Evolutionary conservation across 2,113 vertebrate genomes (phyloP).

Genomic region (Coracopsis vasa): DNA sequence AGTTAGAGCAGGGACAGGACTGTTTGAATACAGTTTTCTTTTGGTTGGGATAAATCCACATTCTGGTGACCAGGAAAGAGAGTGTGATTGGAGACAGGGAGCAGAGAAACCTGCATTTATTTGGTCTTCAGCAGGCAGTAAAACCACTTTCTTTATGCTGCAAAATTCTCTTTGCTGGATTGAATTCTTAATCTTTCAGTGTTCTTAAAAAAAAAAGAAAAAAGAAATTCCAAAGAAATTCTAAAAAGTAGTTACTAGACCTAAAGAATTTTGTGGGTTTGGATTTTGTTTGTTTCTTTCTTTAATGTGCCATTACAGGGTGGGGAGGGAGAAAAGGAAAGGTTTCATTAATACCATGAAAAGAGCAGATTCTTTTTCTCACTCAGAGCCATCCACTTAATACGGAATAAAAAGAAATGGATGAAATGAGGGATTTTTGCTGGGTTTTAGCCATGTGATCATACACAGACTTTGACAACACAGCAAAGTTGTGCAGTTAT

Average conservation of each 20-base stretch:
- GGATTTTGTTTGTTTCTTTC: neutral
- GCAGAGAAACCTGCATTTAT: accelerated
- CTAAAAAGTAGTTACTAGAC: neutral
- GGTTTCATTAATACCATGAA: neutral
- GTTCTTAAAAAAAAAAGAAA: neutral
- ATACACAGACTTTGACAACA: conserved; percentile 3
- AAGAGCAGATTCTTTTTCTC: neutral
- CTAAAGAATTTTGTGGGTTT: neutral
- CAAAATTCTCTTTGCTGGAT: neutral
- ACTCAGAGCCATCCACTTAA: neutral
- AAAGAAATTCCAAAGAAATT: neutral
- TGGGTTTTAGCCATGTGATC: neutral
- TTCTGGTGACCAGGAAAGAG: neutral
- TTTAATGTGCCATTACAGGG: neutral
- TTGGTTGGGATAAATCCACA: neutral
- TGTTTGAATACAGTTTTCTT: neutral
- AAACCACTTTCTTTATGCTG: neutral
- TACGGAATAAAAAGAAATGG: neutral
- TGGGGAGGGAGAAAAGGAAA: neutral
- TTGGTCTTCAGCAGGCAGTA: neutral
- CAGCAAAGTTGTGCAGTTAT: neutral
- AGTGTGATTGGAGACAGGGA: neutral
- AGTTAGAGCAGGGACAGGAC: neutral
- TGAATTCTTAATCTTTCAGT: neutral
- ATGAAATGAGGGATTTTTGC: neutral